Evolutionary conservation across 2,797 vertebrate species (phyloP), one percentile per base, ranked within the genome.

Genomic region (Epinephelus awoara): DNA sequence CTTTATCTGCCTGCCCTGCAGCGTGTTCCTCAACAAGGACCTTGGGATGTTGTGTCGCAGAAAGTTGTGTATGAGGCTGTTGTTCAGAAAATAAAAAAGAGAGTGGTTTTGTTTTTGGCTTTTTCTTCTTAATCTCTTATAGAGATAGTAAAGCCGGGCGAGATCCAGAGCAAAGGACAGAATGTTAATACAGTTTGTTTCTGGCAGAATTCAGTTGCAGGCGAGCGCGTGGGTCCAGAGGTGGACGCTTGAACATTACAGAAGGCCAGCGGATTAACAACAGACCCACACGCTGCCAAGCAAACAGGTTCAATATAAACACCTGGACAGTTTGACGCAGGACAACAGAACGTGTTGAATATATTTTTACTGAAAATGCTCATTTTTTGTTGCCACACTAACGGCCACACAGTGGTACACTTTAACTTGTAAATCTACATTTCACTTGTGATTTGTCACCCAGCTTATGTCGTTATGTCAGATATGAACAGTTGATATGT

Each of bases 1-100:
- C 21, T 67, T 83, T 56, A 59, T 82, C 79, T 51, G 58, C 27
- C 47, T 67, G 73, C 65, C 72, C 77, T 29, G 74, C 59, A 67
- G 81, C 29, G 0, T 44, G 62, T 62, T 65, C 18, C 49, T 70
- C 85, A 50, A 52, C 72, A 21, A 67, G 83, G 65, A 77, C 58
- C 72, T 12, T 0, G 17, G 65, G 80, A 75, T 79, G 78, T 67
- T 67, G 49, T 61, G 54, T 64, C 19, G 15, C 71, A 44, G 50
- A 5, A 75, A 68, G 51, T 64, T 54, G 58, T 70, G 65, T 58
- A 44, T 58, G 44, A 79, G 69, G 47, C 56, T 56, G 57, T 63
- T 84, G 34, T 34, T 49, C 42, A 4, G 15, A 5, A 34, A 34
- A 34, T 47, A 38, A 51, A 19, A 51, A 4, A n/a, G 4, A 25